phyloP scores from a whole-genome alignment of 2,113 vertebrate genomes.

The Dascyllus trimaculatus region DNA sequence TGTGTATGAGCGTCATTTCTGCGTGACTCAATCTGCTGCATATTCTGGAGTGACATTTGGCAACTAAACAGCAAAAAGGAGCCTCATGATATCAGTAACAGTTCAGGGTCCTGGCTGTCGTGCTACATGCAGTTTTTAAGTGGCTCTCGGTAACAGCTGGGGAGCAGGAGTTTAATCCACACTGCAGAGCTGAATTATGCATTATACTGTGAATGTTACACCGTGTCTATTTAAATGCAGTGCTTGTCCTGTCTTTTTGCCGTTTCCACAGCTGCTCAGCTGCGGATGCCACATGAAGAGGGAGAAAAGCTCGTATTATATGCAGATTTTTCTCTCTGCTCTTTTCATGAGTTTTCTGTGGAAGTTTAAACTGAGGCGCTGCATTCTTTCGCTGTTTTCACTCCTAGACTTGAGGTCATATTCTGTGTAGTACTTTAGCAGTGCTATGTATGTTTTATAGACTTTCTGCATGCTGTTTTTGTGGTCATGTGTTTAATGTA shows the following conservation, averaged over 20 bases:
- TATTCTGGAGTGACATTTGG: slow-evolving; percentile 21
- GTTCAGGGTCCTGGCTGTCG: slow-evolving; percentile 55
- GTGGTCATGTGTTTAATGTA: slow-evolving; percentile 2
- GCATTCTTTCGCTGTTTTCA: not conserved
- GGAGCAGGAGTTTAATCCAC: slow-evolving; percentile 69
- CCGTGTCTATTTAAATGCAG: slow-evolving; percentile 68
- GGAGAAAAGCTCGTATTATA: not conserved
- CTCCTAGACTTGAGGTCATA: not conserved
- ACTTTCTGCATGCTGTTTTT: not conserved
- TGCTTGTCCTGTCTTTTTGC: slow-evolving; percentile 45
- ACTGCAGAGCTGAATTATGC: slow-evolving; percentile 73
- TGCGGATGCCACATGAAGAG: slow-evolving; percentile 41
- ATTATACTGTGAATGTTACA: slow-evolving; percentile 72
- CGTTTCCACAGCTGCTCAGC: slow-evolving; percentile 51
- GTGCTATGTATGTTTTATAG: not conserved
- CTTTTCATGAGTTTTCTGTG: not conserved
- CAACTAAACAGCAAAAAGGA: too few relatives aligned
- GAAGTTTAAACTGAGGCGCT: not conserved
- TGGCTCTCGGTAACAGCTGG: slow-evolving; percentile 72
- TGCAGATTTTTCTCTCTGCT: slow-evolving; percentile 2
- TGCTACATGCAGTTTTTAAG: slow-evolving; percentile 67
- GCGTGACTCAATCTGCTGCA: slow-evolving; percentile 38
- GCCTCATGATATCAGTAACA: slow-evolving; percentile 55
- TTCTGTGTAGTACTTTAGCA: too few relatives aligned
- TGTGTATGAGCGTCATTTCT: slow-evolving; percentile 23